phyloP scores from a whole-genome alignment of 2,888 invertebrate genomes.

The Zelleria hepariella region DNA sequence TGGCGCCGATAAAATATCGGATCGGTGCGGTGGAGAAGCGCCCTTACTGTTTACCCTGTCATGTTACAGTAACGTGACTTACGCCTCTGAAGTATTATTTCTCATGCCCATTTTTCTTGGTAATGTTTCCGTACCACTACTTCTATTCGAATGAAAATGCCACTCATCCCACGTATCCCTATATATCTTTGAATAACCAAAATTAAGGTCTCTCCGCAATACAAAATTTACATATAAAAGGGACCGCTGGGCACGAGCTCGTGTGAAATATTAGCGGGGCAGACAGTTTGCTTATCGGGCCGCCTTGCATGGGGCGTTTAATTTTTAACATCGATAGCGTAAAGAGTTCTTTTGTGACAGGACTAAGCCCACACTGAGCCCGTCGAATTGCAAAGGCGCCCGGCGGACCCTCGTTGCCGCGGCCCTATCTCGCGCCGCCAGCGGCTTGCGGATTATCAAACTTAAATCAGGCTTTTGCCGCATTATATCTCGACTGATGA shows the following conservation, averaged over 20 bases:
- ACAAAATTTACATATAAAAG: conserved; percentile 51
- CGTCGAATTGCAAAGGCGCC: conserved; percentile 30
- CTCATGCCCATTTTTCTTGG: too few relatives aligned
- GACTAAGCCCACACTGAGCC: conserved; percentile 36
- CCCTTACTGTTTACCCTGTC: too few relatives aligned
- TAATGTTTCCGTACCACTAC: neutral
- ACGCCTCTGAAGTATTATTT: neutral
- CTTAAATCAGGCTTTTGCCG: conserved; percentile 35
- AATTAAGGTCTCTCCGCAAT: neutral
- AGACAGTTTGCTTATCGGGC: conserved; percentile 16
- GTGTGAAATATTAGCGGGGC: conserved; percentile 44
- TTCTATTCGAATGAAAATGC: neutral
- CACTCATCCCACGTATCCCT: neutral
- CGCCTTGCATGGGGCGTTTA: conserved; percentile 15
- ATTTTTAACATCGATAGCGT: conserved; percentile 26
- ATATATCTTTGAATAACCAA: neutral
- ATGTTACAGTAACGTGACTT: too few relatives aligned
- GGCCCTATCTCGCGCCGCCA: conserved; percentile 52
- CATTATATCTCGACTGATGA: conserved; percentile 17
- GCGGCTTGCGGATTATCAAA: conserved; percentile 53
- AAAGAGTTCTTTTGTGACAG: conserved; percentile 29
- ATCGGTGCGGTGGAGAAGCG: too few relatives aligned
- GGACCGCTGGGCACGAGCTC: conserved; percentile 23
- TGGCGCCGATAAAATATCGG: too few relatives aligned
- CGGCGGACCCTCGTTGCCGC: conserved; percentile 41